These are phyloP conservation scores for Atrichornis clamosus DNA, from an alignment of 2,113 vertebrate genomes.

Conservation along the genomic window DNA sequence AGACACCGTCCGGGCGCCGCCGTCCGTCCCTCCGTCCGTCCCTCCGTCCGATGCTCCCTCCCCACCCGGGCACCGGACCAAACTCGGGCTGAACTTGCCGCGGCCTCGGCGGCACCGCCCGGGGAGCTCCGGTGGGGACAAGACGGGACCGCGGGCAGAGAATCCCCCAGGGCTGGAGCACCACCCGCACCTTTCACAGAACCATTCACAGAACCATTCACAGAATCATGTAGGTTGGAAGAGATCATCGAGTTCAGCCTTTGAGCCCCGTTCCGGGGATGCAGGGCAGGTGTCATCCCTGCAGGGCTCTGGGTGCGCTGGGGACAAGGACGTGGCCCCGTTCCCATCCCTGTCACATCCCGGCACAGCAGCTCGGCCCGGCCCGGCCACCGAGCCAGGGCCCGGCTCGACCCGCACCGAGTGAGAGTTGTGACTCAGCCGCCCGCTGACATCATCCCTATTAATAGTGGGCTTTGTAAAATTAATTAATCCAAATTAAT, in stretches of 20 bases:
- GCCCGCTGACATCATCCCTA: slow-evolving; percentile 20
- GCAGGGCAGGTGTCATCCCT: too few species aligned
- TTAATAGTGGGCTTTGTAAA: slow-evolving; percentile 43
- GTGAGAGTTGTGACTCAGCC: slow-evolving; percentile 62
- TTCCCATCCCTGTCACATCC: background rate
- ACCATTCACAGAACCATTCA: too few species aligned
- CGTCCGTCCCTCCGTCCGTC: background rate
- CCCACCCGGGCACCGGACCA: background rate
- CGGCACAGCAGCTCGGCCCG: background rate
- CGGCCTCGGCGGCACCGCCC: background rate
- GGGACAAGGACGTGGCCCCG: background rate
- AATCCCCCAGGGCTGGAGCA: background rate
- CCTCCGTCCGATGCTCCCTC: background rate
- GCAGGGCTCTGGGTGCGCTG: background rate
- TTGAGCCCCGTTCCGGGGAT: background rate
- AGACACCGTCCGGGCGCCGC: background rate
- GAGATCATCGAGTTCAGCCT: fast-evolving
- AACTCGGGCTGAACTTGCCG: background rate
- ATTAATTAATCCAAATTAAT: slow-evolving; percentile 61
- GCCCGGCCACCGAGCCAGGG: background rate
- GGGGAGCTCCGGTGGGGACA: background rate
- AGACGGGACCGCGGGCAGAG: background rate
- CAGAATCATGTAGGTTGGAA: fast-evolving
- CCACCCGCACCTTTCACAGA: background rate
- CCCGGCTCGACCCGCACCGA: background rate